Evolutionary conservation across 2,113 vertebrate genomes (phyloP).

Genomic region (Gallinago undulata): DNA sequence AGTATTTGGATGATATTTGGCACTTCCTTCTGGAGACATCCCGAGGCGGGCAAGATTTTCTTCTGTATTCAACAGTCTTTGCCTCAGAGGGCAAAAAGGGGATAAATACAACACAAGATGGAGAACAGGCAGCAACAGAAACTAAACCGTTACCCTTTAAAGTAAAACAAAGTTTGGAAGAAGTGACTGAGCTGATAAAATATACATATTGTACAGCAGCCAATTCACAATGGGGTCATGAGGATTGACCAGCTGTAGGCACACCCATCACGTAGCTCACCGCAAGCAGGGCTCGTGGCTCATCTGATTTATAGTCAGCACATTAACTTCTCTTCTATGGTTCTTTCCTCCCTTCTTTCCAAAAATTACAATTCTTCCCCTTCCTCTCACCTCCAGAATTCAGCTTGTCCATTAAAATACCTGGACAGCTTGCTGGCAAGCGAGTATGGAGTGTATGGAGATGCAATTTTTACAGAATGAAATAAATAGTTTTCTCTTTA

Average conservation of each 20-base stretch:
- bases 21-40: not conserved
- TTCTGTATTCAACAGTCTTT: not conserved
- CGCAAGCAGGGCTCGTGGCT: not conserved
- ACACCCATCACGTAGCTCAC: not conserved
- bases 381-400: not conserved
- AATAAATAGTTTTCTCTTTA: not conserved
- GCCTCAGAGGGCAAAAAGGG: not conserved
- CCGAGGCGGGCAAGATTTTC: not conserved
- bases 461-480: not conserved
- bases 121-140: not conserved
- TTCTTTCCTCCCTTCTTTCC: not conserved
- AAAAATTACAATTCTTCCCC: not conserved
- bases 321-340: rapidly evolving
- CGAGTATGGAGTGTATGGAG: not conserved
- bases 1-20: not conserved
- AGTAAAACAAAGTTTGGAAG: not conserved
- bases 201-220: rapidly evolving
- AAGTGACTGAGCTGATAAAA: not conserved
- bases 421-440: not conserved
- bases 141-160: not conserved
- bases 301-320: not conserved
- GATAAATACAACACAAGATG: not conserved
- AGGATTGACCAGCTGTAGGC: not conserved
- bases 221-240: rapidly evolving
- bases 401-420: not conserved